A percentile compares a stretch with the other conserved stretches of the same genome.
Conservation (phyloP, 2,113 vertebrate genomes). For the Rhynchopsitta pachyrhyncha region DNA sequence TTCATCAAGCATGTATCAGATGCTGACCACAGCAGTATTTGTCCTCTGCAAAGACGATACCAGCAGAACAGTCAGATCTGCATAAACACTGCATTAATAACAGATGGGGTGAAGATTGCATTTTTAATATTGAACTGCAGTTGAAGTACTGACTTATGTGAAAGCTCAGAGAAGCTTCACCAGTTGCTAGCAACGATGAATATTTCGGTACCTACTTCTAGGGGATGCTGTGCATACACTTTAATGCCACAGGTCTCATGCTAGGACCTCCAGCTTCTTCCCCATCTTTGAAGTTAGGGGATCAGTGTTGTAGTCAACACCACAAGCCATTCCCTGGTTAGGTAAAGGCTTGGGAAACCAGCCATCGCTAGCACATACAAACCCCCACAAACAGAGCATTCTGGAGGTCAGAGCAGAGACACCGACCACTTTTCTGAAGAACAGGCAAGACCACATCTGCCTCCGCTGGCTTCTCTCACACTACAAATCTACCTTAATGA, state of each 20-base stretch:
- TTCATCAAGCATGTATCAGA: conserved; percentile 8
- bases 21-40: conserved; percentile 59
- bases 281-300: not conserved
- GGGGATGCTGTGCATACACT: not conserved
- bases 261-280: not conserved
- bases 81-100: conserved; percentile 36
- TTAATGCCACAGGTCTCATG: not conserved
- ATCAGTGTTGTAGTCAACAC: not conserved
- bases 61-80: conserved; percentile 31
- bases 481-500: not conserved
- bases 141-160: not conserved
- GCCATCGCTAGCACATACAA: not conserved
- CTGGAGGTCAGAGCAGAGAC: not conserved
- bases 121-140: not conserved
- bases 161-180: not conserved
- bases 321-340: not conserved
- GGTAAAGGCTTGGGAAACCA: not conserved
- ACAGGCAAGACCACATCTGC: not conserved
- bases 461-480: not conserved
- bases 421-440: not conserved
- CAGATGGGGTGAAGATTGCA: not conserved
- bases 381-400: not conserved
- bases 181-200: fast-evolving
- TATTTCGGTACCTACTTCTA: not conserved
- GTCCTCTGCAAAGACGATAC: conserved; percentile 14